Evolutionary conservation across 2,888 invertebrate species (phyloP).

Genomic region (Drosophila multiciliata): DNA sequence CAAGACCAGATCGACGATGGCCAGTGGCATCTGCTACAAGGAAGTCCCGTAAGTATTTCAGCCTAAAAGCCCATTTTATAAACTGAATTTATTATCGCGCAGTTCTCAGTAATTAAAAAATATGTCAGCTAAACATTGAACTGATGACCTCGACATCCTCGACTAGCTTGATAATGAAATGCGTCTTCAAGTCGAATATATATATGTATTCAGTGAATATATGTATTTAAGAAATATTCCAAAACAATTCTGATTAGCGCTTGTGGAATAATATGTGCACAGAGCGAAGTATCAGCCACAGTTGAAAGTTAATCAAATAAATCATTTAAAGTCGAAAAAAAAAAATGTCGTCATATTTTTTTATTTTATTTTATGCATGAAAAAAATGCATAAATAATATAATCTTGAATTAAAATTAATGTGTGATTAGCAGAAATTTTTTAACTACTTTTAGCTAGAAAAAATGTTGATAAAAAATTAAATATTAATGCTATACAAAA

Average conservation of each 20-base stretch:
- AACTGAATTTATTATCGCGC: slow-evolving; percentile 37
- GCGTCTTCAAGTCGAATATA: slow-evolving; percentile 43
- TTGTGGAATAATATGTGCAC: slow-evolving; percentile 1
- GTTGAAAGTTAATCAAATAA: neutral
- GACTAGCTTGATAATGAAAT: slow-evolving; percentile 63
- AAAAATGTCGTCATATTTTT: no score
- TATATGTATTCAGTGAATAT: slow-evolving; percentile 13
- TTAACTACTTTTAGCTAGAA: neutral
- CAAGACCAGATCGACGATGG: slow-evolving; percentile 82
- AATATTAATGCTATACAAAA: no score
- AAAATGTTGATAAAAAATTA: neutral
- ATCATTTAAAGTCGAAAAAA: neutral
- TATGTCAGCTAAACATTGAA: slow-evolving; percentile 56
- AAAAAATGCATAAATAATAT: no score
- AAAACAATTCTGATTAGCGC: slow-evolving; percentile 10
- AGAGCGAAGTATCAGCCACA: neutral
- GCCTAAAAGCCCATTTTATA: slow-evolving; percentile 2
- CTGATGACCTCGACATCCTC: slow-evolving; percentile 73
- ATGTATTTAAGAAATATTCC: slow-evolving; percentile 5
- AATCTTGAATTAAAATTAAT: no score
- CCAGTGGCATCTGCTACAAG: slow-evolving; percentile 82
- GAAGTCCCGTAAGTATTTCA: slow-evolving; percentile 84
- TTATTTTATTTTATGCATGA: no score
- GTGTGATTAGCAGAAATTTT: neutral
- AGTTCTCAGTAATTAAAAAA: slow-evolving; percentile 40